Evolutionary conservation across 2,113 vertebrate species (phyloP), one percentile per base, ranked within the genome.

Genomic region (Hiodon alosoides): DNA sequence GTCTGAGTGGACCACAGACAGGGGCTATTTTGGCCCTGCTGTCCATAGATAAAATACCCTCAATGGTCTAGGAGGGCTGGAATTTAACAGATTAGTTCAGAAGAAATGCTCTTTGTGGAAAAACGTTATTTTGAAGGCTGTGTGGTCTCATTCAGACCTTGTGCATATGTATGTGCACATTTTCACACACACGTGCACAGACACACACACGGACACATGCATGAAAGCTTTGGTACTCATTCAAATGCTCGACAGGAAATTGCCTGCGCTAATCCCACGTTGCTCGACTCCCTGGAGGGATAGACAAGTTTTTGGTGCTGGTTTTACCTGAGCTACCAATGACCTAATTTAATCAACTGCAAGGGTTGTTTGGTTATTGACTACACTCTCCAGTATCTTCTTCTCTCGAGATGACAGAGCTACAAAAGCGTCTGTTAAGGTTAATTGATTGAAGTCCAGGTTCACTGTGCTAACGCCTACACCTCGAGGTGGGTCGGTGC

Each of bases 1-100:
- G 9, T 7, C 48, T 47, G 7, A 8, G 8, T 11, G 64, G 46
- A 48, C 10, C 4, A 4, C 48, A 11, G 3, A n/a, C 10, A 2
- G 10, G 46, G 64, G 16, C 64, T 66, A 31, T 11, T 46, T 17
- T 46, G 46, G 16, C n/a, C n/a, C 8, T n/a, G 16, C 59, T 70
- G 58, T 60, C 77, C 57, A 53, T 46, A 67, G 13, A 76, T 79
- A 60, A 65, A 73, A 64, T 77, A 76, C 72, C 59, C 5, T 60
- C 68, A 75, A 72, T 80, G 71, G 71, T 46, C 51, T 57, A 11
- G 7, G 10, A 16, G 47, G 16, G 46, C 13, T 7, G 31, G 58
- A 68, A 71, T 77, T 72, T 53, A 67, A 71, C 62, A 50, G 75
- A 71, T 55, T 51, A 7, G 75, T 75, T 68, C 61, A 67, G n/a